Evolutionary conservation across 2,113 vertebrate species (phyloP), one percentile per base, ranked within the genome.

Genomic region (Syrmaticus mikado): DNA sequence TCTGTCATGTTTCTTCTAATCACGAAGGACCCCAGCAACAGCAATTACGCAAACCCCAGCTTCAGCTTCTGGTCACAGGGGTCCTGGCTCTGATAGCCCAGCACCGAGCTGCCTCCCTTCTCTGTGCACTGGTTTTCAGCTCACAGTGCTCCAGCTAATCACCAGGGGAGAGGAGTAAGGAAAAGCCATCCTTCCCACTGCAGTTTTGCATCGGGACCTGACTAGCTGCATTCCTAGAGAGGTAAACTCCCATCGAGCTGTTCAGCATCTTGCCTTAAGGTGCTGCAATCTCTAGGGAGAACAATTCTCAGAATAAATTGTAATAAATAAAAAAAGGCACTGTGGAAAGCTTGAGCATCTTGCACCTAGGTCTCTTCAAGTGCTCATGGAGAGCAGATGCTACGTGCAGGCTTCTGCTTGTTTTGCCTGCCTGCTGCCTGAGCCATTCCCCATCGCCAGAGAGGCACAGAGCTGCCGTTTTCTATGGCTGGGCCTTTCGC

Each of bases 151-250:
- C 55, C 36, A 25, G 12, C 41, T 70, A 21, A 76, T 83, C 20
- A 14, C 62, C 25, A 16, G 78, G 70, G 70, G 21, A 93, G 75
- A 79, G n/a, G 41, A 55, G 73, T 60, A 34, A 83, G 57, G 73
- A 81, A 83, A 38, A 78, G 11, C 73, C 83, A 93, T 92, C 88
- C 70, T 76, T 75, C 73, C 93, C 81, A 45, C 70, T n/a, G 66
- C 57, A 88, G 83, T 84, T 96, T 92, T 96, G 95, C 92, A 95
- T 96, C 74, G 52, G 86, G 92, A 94, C 95, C 80, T 90, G 96
- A 94, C 66, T 18, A 58, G 86, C 80, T 41, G 71, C 96, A 95
- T 96, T 94, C 94, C 92, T 96, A 8, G n/a, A 88, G 73, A 53
- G 0, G 41, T 74, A 16, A 93, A 93, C 94, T 95, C 93, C 93